Percentiles rank a stretch among this genome's conserved stretches.
Evolutionary conservation across 2,888 invertebrate genomes (phyloP).

Genomic region (Epirrhoe tristata): DNA sequence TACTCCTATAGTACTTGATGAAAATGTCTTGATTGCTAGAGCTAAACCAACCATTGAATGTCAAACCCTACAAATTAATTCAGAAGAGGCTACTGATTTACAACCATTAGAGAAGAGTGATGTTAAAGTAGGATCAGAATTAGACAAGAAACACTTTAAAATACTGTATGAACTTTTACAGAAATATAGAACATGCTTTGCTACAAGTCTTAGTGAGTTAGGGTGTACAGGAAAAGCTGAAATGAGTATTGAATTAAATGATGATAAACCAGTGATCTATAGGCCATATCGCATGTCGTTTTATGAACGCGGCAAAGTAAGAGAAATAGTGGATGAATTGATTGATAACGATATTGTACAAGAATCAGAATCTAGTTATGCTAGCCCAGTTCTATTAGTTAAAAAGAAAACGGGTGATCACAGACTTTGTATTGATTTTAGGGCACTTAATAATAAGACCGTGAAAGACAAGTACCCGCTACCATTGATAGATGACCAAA

Average conservation of each 20-base stretch:
- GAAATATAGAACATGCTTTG: conserved; percentile 7
- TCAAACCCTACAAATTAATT: neutral
- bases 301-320: conserved; percentile 13
- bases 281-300: conserved; percentile 16
- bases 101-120: neutral
- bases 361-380: conserved; percentile 11
- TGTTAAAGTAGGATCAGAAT: neutral
- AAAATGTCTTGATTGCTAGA: neutral
- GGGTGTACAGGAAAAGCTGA: conserved; percentile 8
- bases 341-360: conserved; percentile 7
- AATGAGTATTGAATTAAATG: conserved; percentile 15
- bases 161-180: conserved; percentile 1
- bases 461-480: conserved; percentile 40
- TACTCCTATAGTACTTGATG: conserved; percentile 1
- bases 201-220: conserved; percentile 4
- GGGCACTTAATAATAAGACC: conserved; percentile 1
- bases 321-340: conserved; percentile 11
- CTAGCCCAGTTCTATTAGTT: conserved; percentile 6
- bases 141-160: neutral
- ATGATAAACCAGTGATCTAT: conserved; percentile 18
- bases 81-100: neutral
- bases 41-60: neutral
- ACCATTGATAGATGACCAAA: conserved; percentile 43
- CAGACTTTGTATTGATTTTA: conserved; percentile 1
- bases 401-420: conserved; percentile 12